Evolutionary conservation across 2,113 vertebrate genomes (phyloP).

Genomic region (Progne subis): DNA sequence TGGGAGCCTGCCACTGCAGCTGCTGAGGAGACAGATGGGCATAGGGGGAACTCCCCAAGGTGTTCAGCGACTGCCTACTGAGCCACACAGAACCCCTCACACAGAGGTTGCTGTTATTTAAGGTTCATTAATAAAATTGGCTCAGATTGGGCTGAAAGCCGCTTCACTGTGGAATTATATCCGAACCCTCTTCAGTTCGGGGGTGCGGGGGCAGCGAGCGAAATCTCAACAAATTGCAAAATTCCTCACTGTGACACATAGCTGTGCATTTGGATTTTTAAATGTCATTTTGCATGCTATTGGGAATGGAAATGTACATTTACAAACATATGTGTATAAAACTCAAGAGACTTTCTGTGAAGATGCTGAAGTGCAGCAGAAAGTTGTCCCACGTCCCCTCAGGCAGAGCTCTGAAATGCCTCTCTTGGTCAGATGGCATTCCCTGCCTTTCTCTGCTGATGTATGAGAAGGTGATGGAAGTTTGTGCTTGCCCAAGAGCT

Average conservation of each 20-base stretch:
- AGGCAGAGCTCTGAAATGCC: neutral
- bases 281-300: neutral
- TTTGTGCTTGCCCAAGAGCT: neutral
- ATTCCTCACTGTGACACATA: neutral
- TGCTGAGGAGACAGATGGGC: neutral
- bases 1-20: neutral
- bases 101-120: neutral
- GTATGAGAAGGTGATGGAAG: neutral
- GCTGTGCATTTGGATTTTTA: neutral
- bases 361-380: rapidly evolving
- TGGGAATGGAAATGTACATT: neutral
- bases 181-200: neutral
- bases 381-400: neutral
- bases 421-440: neutral
- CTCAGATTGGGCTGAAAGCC: neutral
- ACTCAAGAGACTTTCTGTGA: neutral
- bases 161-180: neutral
- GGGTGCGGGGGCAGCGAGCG: rapidly evolving
- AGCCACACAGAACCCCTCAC: neutral
- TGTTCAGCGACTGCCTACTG: rapidly evolving
- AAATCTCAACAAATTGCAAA: neutral
- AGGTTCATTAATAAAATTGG: neutral
- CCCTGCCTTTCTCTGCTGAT: neutral
- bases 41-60: neutral
- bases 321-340: neutral